These are phyloP conservation scores for Poicephalus meyeri DNA, from an alignment of 2,113 vertebrate species.

Conservation along the genomic window DNA sequence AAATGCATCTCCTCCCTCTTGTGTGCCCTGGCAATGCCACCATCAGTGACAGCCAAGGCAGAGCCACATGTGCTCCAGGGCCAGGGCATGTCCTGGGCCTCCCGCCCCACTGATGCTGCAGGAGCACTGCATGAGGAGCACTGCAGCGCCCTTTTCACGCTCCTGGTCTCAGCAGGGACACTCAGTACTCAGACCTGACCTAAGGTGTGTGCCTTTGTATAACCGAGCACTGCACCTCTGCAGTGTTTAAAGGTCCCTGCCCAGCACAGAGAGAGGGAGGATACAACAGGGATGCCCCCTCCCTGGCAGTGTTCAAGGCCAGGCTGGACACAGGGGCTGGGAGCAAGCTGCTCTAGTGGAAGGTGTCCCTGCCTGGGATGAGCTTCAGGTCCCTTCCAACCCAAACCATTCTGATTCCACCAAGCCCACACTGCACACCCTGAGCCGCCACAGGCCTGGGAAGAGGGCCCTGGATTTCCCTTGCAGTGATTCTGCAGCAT, in stretches of 20 bases:
- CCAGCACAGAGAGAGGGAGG: too few relatives aligned
- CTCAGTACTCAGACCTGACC: background rate
- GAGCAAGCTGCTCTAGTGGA: background rate
- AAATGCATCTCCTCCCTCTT: background rate
- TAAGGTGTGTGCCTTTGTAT: rapidly evolving
- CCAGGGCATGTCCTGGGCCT: background rate
- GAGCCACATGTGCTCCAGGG: rapidly evolving
- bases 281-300: background rate
- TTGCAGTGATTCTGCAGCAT: background rate
- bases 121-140: background rate
- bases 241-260: background rate
- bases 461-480: background rate
- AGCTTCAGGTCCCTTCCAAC: background rate
- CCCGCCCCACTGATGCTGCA: background rate
- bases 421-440: background rate
- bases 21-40: background rate
- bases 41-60: background rate
- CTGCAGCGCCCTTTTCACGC: background rate
- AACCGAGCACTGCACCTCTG: background rate
- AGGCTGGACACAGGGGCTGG: background rate
- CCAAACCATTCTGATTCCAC: background rate
- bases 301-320: background rate
- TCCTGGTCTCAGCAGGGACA: background rate
- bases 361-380: background rate
- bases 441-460: rapidly evolving